Percentiles rank a stretch among this genome's conserved stretches.
Evolutionary conservation across 2,888 invertebrate genomes (phyloP).

Genomic region (Catotricha subobsoleta): DNA sequence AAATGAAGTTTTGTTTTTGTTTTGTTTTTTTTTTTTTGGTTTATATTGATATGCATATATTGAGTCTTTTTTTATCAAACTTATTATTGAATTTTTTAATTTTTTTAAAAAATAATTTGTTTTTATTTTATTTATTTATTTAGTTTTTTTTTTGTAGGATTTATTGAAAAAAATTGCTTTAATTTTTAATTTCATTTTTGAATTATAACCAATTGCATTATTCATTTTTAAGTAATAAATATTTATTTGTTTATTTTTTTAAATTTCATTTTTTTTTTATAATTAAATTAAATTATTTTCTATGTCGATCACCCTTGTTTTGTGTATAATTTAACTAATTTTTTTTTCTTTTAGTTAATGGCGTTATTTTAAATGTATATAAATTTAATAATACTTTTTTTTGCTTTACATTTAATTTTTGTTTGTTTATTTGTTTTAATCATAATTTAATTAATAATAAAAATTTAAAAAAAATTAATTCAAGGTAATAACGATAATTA

Average conservation of each 20-base stretch:
- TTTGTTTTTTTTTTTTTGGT: no score
- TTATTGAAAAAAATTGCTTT: no score
- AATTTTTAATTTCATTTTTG: no score
- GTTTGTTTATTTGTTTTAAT: no score
- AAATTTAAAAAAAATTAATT: no score
- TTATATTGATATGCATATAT: slow-evolving; percentile 4
- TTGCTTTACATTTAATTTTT: no score
- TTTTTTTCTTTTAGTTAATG: background rate
- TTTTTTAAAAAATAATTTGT: background rate
- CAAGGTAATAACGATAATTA: no score
- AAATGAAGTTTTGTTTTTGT: no score
- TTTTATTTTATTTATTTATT: slow-evolving; percentile 2
- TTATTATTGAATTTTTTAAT: background rate
- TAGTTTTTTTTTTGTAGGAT: background rate
- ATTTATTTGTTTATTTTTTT: background rate
- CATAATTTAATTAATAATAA: no score
- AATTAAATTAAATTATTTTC: background rate
- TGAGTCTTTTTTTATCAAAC: slow-evolving; percentile 2
- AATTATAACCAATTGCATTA: no score
- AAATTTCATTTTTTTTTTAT: background rate
- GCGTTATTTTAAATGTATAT: background rate
- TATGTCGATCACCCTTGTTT: background rate
- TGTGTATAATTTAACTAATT: background rate
- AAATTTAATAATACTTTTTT: slow-evolving; percentile 3
- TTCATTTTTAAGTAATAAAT: background rate